phyloP scores from a whole-genome alignment of 2,797 vertebrate genomes.

The Xiphophorus birchmanni region DNA sequence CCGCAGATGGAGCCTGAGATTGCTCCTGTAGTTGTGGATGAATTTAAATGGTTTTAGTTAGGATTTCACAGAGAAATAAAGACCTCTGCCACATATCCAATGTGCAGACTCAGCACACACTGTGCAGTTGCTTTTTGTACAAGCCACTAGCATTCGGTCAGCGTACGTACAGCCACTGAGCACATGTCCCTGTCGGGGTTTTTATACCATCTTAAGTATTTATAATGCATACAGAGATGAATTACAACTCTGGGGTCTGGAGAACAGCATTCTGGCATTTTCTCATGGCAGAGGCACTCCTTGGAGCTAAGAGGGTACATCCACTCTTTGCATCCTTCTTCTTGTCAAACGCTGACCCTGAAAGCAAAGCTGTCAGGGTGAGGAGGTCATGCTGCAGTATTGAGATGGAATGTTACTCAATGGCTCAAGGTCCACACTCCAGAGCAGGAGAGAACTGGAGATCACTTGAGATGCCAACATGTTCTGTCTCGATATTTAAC shows the following conservation, averaged over 20 bases:
- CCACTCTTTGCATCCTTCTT: constrained; percentile 59
- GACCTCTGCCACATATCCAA: constrained; percentile 6
- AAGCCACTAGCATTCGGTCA: not conserved
- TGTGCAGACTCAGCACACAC: constrained; percentile 2
- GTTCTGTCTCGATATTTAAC: constrained; percentile 59
- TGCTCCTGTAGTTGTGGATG: constrained; percentile 20
- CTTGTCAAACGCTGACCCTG: constrained; percentile 66
- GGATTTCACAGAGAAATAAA: constrained; percentile 19
- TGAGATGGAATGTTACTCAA: constrained; percentile 78
- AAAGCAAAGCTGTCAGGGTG: constrained; percentile 69
- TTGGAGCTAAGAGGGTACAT: constrained; percentile 48
- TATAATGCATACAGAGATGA: constrained; percentile 60
- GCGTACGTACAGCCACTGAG: constrained; percentile 29
- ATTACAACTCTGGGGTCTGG: constrained; percentile 62
- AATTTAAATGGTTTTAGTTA: constrained; percentile 33
- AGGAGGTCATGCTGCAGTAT: constrained; percentile 63
- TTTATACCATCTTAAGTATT: constrained; percentile 58
- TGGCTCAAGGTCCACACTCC: constrained; percentile 75
- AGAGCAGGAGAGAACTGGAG: constrained; percentile 66
- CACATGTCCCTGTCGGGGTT: constrained; percentile 44
- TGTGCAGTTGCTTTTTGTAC: not conserved
- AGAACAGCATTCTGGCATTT: constrained; percentile 58
- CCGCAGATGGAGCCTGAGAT: constrained; percentile 19
- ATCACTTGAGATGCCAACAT: constrained; percentile 71
- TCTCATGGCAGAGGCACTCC: constrained; percentile 62